These are phyloP conservation scores for Pristionchus arcanus DNA, from an alignment of 2,888 invertebrate species.

Conservation along the genomic window DNA sequence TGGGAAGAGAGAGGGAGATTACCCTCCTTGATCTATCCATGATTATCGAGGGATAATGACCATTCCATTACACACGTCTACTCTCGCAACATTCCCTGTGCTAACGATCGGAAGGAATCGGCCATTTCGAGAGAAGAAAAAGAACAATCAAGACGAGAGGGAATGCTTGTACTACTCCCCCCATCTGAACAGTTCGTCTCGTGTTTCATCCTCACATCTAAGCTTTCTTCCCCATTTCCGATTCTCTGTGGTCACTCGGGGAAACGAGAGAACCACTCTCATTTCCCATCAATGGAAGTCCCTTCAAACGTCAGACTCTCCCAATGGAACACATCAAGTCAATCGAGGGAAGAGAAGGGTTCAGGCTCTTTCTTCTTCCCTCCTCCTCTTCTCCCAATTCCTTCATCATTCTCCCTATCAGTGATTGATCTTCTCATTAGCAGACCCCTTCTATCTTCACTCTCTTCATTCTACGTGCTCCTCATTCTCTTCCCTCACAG, in stretches of 20 bases:
- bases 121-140: conserved; percentile 17
- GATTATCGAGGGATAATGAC: background rate
- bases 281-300: background rate
- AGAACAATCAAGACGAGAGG: background rate
- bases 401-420: conserved; percentile 33
- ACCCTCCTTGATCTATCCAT: background rate
- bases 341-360: background rate
- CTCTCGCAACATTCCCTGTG: background rate
- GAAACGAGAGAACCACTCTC: conserved; percentile 16
- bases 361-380: background rate
- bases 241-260: background rate
- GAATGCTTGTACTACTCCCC: background rate
- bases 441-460: conserved; percentile 18
- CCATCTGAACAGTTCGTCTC: background rate
- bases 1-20: background rate
- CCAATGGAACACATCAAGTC: conserved; percentile 5
- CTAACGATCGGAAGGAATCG: conserved; percentile 12
- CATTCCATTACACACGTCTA: background rate
- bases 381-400: background rate
- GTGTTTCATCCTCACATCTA: background rate
- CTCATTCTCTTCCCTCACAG: conserved; percentile 22
- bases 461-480: background rate
- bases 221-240: background rate
- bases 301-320: background rate
- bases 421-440: conserved; percentile 43